Base-by-base conservation (phyloP, 2,888 invertebrate genomes). In the Gasteruption jaculator region DNA sequence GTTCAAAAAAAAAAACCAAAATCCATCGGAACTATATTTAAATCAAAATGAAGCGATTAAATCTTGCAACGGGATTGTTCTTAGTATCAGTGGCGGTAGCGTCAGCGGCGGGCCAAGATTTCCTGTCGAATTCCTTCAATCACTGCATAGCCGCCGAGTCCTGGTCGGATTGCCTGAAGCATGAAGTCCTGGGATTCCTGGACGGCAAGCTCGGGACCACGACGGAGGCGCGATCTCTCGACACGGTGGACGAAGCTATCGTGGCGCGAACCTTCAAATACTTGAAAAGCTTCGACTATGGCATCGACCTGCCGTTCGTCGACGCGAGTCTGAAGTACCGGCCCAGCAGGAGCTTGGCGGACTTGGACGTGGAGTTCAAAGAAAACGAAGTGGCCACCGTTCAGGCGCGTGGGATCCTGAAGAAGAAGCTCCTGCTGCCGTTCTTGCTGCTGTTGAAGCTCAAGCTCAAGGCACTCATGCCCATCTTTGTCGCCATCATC, bases 381-480 rank as follows among this genome's bases (percentile, higher is more conserved):
- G 48, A 57, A 20, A 62, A 65, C 40, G 57, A 61, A 14, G 53
- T 59, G 2, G 64, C 61, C 1, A 65, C 65, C 3, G 57, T 45
- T 14, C 64, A 70, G 36, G 89, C 84, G 58, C 83, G 88, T 50
- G 86, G 85, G 58, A 64, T 76, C 43, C 75, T 88, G 60, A 88
- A 90, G 76, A 88, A 90, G 75, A 90, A 90, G 69, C 78, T 90
- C 33, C 75, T 90, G 49, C 74, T 90, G 61, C 90, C 90, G 11
- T 76, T 89, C 48, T 73, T 90, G 54, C 74, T 91, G 53, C 76
- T 90, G 36, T 73, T 91, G 58, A 91, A 91, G 72, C 71, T 91
- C 61, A 90, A 90, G 72, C 75, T 89, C 76, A 89, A 91, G 71
- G 83, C 86, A 16, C 70, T 91, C 48, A 85, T 86, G 82, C 91